Conservation (phyloP, 2,113 vertebrate species). For the Sisor rabdophorus region DNA sequence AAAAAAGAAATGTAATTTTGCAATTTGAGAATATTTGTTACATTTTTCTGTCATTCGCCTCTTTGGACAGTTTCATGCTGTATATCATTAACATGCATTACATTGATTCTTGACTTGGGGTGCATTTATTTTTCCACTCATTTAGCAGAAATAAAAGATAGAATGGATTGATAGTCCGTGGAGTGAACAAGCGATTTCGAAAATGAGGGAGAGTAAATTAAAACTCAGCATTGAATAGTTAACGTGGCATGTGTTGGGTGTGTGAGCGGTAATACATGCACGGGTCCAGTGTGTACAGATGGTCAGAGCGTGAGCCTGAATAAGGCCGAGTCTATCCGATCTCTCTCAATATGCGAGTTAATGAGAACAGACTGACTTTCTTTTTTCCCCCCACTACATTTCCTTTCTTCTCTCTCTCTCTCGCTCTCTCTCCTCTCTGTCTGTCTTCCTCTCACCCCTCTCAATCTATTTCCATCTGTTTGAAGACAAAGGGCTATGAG, state of each 20-base stretch:
- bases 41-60: not conserved
- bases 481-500: slow-evolving; percentile 76
- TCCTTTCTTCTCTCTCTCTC: slow-evolving; percentile 37
- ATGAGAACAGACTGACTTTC: slow-evolving; percentile 78
- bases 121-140: slow-evolving; percentile 29
- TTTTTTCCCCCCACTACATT: slow-evolving; percentile 38
- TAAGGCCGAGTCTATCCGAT: slow-evolving; percentile 52
- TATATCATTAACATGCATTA: not conserved
- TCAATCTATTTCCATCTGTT: slow-evolving; percentile 78
- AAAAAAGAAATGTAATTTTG: no score
- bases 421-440: slow-evolving; percentile 45
- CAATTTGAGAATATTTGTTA: no score
- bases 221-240: slow-evolving; percentile 23
- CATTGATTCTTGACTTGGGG: not conserved
- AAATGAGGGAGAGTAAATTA: slow-evolving; percentile 18
- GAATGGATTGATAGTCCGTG: slow-evolving; percentile 17
- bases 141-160: slow-evolving; percentile 26
- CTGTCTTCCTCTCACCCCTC: slow-evolving; percentile 57
- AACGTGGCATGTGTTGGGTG: slow-evolving; percentile 13
- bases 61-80: not conserved
- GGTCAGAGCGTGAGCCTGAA: slow-evolving; percentile 63
- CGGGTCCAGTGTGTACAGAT: slow-evolving; percentile 64
- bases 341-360: slow-evolving; percentile 74
- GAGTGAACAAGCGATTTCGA: not conserved
- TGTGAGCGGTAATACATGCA: slow-evolving; percentile 40